Evolutionary conservation across 1,140 invertebrate genomes (phyloP), one percentile per base, ranked within the genome.

Genomic region (Tribolium castaneum): DNA sequence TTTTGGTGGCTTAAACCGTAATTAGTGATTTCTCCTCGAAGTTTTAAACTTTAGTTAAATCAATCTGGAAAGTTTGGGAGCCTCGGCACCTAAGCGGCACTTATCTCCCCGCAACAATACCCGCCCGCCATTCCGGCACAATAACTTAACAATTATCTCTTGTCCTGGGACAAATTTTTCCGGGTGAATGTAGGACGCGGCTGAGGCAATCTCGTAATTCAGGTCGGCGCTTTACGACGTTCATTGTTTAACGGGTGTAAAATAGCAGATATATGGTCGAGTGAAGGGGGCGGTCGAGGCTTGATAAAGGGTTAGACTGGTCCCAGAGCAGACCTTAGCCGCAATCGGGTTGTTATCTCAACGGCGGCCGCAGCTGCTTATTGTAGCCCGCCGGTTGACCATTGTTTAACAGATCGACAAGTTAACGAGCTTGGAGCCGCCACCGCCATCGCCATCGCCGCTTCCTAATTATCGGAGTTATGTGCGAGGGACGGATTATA

Each of bases 341-440:
- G 78, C 78, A 80, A 72, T 80, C 78, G 71, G 78, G 75, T 62
- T 76, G 76, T 80, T 80, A 80, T 80, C 78, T 80, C 73, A 72
- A 77, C 70, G 73, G 39, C 59, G 62, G 22, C 70, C 73, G 74
- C 78, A 71, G 51, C 78, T 77, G 79, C 75, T 77, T 75, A 77
- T 80, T 80, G 75, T 80, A 79, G 54, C 39, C 59, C 74, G 70
- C 35, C 59, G 70, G 75, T 70, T 75, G 75, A 72, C 75, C 79
- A 75, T 77, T 80, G 79, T 80, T 80, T 45, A 80, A 71, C 70
- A 66, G 62, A 80, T 80, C 75, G 79, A 80, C 79, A 80, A 77
- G 59, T 77, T 80, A 80, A 80, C 76, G 76, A 77, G 71, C 70
- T 80, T 39, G 39, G 70, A 34, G 35, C 62, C 16, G 35, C 25